These are phyloP conservation scores for Endotricha flammealis DNA, from an alignment of 2,888 invertebrate genomes.

Conservation along the genomic window DNA sequence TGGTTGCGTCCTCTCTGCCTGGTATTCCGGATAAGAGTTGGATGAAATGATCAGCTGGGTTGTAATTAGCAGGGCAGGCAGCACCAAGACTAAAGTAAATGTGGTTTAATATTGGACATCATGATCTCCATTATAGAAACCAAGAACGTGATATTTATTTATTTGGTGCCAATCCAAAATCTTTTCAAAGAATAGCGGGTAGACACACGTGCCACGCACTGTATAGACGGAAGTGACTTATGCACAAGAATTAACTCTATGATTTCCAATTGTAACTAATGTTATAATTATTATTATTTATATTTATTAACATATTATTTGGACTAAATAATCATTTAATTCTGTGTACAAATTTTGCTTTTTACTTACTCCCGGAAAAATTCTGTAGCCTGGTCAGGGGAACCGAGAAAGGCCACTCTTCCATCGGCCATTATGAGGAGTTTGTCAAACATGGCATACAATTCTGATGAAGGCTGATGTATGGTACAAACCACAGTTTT, in stretches of 20 bases:
- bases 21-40: slow-evolving; percentile 92
- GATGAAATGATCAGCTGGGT: slow-evolving; percentile 96
- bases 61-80: slow-evolving; percentile 92
- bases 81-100: slow-evolving; percentile 81
- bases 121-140: no score
- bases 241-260: no score
- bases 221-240: no score
- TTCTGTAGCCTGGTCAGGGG: slow-evolving; percentile 85
- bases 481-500: slow-evolving; percentile 95
- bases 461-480: slow-evolving; percentile 96
- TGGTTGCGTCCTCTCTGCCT: slow-evolving; percentile 87
- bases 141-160: no score
- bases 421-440: slow-evolving; percentile 95
- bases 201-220: no score
- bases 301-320: no score
- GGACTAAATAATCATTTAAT: no score
- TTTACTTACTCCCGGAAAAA: slow-evolving; percentile 87
- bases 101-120: background rate
- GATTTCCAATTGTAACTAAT: no score
- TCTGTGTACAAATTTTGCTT: no score
- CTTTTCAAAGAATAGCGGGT: no score
- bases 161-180: no score
- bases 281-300: no score
- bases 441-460: slow-evolving; percentile 93
- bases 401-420: slow-evolving; percentile 91